phyloP scores from a whole-genome alignment of 2,113 vertebrate species.

The Cochlearius cochlearius region DNA sequence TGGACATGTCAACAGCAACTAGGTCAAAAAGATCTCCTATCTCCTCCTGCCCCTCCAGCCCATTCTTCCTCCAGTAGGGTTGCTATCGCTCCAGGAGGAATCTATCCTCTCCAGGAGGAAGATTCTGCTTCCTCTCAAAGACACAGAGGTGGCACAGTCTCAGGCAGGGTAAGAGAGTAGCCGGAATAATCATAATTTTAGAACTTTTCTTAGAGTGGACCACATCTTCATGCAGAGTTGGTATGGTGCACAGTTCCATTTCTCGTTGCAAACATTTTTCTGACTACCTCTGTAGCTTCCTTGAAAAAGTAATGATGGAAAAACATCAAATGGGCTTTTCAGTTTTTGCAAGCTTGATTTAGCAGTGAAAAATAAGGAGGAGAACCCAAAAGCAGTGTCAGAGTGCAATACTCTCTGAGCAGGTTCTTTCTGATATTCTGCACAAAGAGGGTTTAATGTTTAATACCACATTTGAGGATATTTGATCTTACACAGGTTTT shows the following conservation, averaged over 20 bases:
- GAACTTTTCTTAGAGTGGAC: neutral
- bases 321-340: neutral
- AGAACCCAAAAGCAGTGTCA: neutral
- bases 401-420: neutral
- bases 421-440: neutral
- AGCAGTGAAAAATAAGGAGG: neutral
- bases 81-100: neutral
- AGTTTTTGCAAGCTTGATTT: neutral
- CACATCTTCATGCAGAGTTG: neutral
- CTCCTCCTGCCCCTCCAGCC: neutral
- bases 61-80: neutral
- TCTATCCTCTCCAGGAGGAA: too few species aligned
- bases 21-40: neutral
- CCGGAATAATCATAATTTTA: neutral
- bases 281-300: neutral
- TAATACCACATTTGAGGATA: neutral
- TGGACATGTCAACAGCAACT: neutral
- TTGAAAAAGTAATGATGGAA: neutral
- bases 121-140: neutral
- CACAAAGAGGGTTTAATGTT: neutral
- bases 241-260: neutral
- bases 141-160: rapidly evolving
- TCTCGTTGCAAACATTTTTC: neutral
- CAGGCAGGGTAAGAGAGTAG: neutral
- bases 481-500: neutral